These are phyloP conservation scores for Cladopsammia gracilis DNA, from an alignment of 64 coral and sea anemone genomes.

Conservation along the genomic window DNA sequence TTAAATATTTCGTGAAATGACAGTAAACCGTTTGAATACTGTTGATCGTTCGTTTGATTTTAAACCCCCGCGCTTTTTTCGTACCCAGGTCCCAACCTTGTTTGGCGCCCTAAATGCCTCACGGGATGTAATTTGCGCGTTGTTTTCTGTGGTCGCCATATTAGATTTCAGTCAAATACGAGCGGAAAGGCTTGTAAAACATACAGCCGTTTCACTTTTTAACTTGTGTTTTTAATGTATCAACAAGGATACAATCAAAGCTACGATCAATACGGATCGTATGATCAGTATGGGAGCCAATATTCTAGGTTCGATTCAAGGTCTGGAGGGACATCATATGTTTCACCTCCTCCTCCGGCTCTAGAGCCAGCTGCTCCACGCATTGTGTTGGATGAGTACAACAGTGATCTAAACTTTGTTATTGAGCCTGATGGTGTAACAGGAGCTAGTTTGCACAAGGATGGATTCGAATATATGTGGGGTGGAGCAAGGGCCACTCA, in stretches of 20 bases:
- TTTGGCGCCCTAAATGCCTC: background rate
- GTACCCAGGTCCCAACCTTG: background rate
- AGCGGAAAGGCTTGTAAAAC: background rate
- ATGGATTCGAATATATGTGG: slow-evolving; percentile 99
- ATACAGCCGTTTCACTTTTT: background rate
- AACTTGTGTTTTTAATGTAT: background rate
- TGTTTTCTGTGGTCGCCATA: background rate
- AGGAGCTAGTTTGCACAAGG: slow-evolving; percentile 72
- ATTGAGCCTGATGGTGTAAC: slow-evolving; percentile 84
- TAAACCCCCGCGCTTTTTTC: background rate
- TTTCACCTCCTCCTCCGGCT: background rate
- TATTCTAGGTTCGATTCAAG: background rate
- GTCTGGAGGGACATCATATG: background rate
- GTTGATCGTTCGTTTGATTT: background rate
- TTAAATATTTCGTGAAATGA: background rate
- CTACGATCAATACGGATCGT: background rate
- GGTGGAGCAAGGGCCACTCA: slow-evolving; percentile 89
- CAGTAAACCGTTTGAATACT: no score
- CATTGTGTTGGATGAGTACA: slow-evolving; percentile 86
- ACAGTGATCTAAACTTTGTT: slow-evolving; percentile 97
- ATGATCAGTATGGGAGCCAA: slow-evolving; percentile 3
- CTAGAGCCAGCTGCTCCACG: slow-evolving; percentile 20
- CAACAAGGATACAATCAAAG: slow-evolving; percentile 19
- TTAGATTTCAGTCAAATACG: background rate
- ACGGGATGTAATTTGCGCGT: background rate